Conservation (phyloP, 2,113 vertebrate genomes). For the Microcebus murinus region DNA sequence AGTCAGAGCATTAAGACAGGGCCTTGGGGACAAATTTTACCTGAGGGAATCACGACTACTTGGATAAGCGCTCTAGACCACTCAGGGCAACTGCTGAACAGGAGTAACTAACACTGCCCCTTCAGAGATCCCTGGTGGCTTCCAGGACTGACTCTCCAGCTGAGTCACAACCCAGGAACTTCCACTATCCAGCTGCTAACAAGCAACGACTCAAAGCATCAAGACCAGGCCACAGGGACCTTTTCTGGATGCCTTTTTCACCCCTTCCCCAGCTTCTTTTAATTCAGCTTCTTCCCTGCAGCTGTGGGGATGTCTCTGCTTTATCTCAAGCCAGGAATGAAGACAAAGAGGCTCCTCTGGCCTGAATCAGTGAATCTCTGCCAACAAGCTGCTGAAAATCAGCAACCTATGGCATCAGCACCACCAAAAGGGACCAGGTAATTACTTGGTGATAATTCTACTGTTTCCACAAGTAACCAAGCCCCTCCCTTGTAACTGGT, state of each 20-base stretch:
- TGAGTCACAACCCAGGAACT: not conserved
- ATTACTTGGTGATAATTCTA: not conserved
- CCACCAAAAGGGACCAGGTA: not conserved
- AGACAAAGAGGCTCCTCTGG: conserved; percentile 55
- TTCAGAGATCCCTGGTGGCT: not conserved
- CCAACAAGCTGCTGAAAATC: conserved; percentile 35
- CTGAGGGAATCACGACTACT: not conserved
- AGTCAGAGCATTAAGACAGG: not conserved
- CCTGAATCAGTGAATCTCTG: conserved; percentile 39
- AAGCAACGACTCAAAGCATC: conserved; percentile 26
- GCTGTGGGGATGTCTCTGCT: conserved; percentile 58
- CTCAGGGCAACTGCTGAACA: not conserved
- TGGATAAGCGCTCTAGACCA: not conserved
- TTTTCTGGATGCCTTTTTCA: not conserved
- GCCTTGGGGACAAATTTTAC: not conserved
- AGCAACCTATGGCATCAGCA: not conserved
- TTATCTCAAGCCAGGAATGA: not conserved
- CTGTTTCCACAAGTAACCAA: not conserved
- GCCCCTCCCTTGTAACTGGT: not conserved
- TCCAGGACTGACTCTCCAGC: not conserved
- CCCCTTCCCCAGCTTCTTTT: not conserved
- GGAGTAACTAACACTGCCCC: not conserved
- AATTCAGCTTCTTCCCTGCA: conserved; percentile 61
- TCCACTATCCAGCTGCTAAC: not conserved
- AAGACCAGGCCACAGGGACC: not conserved